phyloP scores from a whole-genome alignment of 1,140 invertebrate genomes.

The Nebria ingens region DNA sequence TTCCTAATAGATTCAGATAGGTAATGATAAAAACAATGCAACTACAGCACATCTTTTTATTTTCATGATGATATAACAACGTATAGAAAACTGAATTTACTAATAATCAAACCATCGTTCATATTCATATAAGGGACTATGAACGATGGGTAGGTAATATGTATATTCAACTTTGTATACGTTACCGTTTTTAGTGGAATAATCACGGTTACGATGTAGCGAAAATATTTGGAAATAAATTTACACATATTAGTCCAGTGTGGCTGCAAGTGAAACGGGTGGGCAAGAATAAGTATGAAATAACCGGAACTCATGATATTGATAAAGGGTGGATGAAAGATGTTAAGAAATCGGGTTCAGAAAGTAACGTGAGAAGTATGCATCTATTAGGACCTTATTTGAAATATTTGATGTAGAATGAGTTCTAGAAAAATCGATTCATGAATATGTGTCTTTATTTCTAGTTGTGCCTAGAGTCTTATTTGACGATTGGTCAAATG shows the following conservation, averaged over 20 bases:
- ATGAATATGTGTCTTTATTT: slow-evolving; percentile 26
- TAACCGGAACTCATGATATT: slow-evolving; percentile 65
- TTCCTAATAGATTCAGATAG: no score
- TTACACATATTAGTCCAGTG: slow-evolving; percentile 84
- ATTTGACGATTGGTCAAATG: slow-evolving; percentile 72
- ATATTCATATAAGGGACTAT: no score
- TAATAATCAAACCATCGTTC: no score
- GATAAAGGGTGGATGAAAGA: slow-evolving; percentile 75
- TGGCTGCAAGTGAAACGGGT: slow-evolving; percentile 77
- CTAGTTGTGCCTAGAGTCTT: slow-evolving; percentile 72
- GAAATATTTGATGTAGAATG: no score
- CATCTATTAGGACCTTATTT: no score
- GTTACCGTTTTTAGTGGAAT: slow-evolving; percentile 70
- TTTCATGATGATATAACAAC: slow-evolving; percentile 10
- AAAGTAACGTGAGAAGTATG: slow-evolving; percentile 37
- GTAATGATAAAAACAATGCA: no score
- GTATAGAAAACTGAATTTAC: no score
- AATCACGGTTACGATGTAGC: slow-evolving; percentile 87
- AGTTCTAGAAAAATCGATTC: no score
- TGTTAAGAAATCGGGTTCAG: slow-evolving; percentile 43
- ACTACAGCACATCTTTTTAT: slow-evolving; percentile 13
- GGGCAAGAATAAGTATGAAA: slow-evolving; percentile 46
- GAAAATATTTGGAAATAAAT: slow-evolving; percentile 81
- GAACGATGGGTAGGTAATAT: no score
- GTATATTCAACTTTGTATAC: no score